Evolutionary conservation across 2,888 invertebrate species (phyloP), one percentile per base, ranked within the genome.

Genomic region (Apamea crenata): DNA sequence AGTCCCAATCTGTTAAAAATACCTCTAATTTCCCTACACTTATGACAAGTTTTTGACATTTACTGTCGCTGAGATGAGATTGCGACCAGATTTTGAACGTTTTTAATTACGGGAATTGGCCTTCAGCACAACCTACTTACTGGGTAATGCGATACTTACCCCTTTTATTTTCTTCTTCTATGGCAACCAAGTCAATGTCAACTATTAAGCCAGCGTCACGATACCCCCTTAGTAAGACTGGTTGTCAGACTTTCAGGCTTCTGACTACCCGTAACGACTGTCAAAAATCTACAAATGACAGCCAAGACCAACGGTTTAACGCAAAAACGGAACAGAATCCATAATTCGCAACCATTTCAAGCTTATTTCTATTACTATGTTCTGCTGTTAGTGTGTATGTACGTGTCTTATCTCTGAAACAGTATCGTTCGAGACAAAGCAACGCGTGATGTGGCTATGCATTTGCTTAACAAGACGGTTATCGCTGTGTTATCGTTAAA

Each of bases 321-420:
- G 25, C 10, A 25, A 56, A 59, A 29, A 32, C 7, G 40, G 12
- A 56, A 56, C 36, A 56, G 18, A 56, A 50, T 0, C 25, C 6
- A 79, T 80, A 80, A 76, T 80, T 69, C 53, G 63, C 71, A 50
- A 36, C 71, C 40, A 68, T 67, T 67, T n/a, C 69, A 73, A 63
- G 56, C 82, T 75, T 40, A 82, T 71, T 67, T 56, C n/a, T 18
- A 76, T 69, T 50, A 80, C 68, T 68, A 78, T 84, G 81, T 83
- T 73, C 32, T 32, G 40, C 29, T 71, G 81, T 82, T 61, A 72
- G 83, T 85, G 44, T 67, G 77, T 82, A 21, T 65, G 85, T 88
- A 88, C 93, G 93, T 93, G 94, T 85, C 91, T 89, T 94, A 94
- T 94, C 94, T 78, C 53, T 0, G 29, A 29, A 73, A 81, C 83